These are phyloP conservation scores for Zelostemma sp. DNA, from an alignment of 1,140 invertebrate genomes.

Conservation along the genomic window DNA sequence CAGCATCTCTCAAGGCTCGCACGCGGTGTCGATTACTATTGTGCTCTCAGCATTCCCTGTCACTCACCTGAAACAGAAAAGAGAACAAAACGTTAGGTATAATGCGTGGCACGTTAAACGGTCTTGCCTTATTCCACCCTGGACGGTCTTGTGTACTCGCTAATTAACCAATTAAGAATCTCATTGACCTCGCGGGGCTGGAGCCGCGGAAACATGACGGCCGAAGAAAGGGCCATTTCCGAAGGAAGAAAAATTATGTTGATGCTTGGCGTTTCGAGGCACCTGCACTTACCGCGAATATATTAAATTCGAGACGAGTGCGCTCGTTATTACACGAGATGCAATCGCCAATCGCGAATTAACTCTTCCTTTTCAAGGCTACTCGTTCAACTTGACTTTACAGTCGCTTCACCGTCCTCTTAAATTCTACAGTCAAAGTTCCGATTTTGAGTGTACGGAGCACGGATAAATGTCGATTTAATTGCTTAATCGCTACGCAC, in stretches of 20 bases:
- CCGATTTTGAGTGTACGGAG: too few species aligned
- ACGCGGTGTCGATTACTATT: conserved; percentile 12
- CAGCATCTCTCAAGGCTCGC: background rate
- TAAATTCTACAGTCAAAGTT: too few species aligned
- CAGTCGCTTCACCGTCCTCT: background rate
- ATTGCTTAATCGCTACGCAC: too few species aligned
- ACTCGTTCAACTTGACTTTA: background rate
- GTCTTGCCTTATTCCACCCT: conserved; percentile 8
- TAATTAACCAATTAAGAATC: conserved; percentile 51
- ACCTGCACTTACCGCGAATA: conserved; percentile 30
- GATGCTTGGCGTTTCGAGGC: conserved; percentile 27
- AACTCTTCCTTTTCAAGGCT: conserved; percentile 1
- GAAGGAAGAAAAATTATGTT: conserved; percentile 32
- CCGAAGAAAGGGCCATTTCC: too few species aligned
- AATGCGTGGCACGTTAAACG: conserved; percentile 23
- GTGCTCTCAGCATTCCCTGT: conserved; percentile 28
- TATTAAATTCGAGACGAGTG: conserved; percentile 24
- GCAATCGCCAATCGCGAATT: background rate
- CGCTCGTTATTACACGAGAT: background rate
- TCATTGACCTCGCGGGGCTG: conserved; percentile 43
- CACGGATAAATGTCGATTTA: too few species aligned
- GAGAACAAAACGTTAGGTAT: conserved; percentile 16
- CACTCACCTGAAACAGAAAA: conserved; percentile 24
- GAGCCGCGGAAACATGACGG: conserved; percentile 41
- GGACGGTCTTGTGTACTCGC: conserved; percentile 31